Base-by-base conservation (phyloP, 2,113 vertebrate species). In the Morphnarchus princeps region DNA sequence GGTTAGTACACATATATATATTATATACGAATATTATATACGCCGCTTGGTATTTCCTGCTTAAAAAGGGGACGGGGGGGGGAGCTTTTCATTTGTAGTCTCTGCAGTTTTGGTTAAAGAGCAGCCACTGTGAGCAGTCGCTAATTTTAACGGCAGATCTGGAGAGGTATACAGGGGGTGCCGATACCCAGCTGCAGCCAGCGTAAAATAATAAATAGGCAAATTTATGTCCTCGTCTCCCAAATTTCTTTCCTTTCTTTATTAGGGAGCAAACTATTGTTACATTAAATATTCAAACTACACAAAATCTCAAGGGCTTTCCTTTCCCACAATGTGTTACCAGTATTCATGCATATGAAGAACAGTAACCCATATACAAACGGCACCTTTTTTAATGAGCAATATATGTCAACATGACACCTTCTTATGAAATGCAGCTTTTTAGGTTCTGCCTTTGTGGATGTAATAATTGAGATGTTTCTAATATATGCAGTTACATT, bases 401-500 rank as follows among this genome's bases (percentile, higher is more conserved):
- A 97, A 94, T 97, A 97, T 96, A 97, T 97, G 95, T 97, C 97
- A 97, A 95, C 87, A 83, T 96, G 96, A 96, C 97, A 97, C 93
- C 94, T 97, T 95, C 95, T 96, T 98, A 96, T 97, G 96, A 95
- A 95, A 97, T 96, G 87, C 95, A 79, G 93, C 96, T 93, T 96
- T 95, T 84, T 93, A 97, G 96, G 94, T 95, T 96, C 92, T 96
- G 94, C 96, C 82, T 97, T 98, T 97, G 96, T 97, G 95, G 96
- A 97, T 93, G 90, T 95, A 97, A 95, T 97, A 97, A 97, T 97
- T 97, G 97, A 98, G 94, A 97, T 96, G 91, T 97, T 98, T 96
- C 95, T 97, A 96, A 97, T 97, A 82, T 96, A 97, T 96, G 93
- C 97, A 92, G 92, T 95, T 92, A 81, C 86, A 92, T 94, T 95